Evolutionary conservation across 2,888 invertebrate species (phyloP).

Genomic region (Microctonus brassicae): DNA sequence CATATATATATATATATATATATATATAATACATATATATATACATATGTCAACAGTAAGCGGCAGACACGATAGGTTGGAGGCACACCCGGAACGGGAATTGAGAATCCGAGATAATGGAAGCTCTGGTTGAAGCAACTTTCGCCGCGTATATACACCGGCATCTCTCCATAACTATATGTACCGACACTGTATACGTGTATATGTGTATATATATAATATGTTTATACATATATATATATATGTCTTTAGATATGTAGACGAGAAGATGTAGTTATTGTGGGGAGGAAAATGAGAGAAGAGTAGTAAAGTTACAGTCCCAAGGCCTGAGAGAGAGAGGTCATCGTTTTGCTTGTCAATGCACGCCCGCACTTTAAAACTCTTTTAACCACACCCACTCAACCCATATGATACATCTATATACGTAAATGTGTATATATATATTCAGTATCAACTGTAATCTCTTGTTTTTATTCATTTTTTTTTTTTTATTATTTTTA

Average conservation of each 20-base stretch:
- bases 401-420: slow-evolving; percentile 6
- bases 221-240: too few relatives aligned
- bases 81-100: slow-evolving; percentile 9
- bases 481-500: not conserved
- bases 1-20: not conserved
- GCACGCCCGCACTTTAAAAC: slow-evolving; percentile 14
- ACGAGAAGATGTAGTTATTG: slow-evolving; percentile 1
- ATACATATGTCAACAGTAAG: not conserved
- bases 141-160: slow-evolving; percentile 4
- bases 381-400: slow-evolving; percentile 26
- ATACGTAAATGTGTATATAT: not conserved
- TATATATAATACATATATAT: not conserved
- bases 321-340: slow-evolving; percentile 20
- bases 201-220: not conserved
- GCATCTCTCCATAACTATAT: not conserved
- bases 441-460: not conserved
- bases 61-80: too few relatives aligned
- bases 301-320: not conserved
- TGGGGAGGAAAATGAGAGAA: slow-evolving; percentile 14
- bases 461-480: slow-evolving; percentile 10
- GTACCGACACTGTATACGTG: not conserved
- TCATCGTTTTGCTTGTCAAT: slow-evolving; percentile 23
- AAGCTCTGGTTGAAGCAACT: slow-evolving; percentile 19
- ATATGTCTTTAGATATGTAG: not conserved
- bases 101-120: slow-evolving; percentile 21